Evolutionary conservation across 2,888 invertebrate species (phyloP).

Genomic region (Cephus rjabovi): DNA sequence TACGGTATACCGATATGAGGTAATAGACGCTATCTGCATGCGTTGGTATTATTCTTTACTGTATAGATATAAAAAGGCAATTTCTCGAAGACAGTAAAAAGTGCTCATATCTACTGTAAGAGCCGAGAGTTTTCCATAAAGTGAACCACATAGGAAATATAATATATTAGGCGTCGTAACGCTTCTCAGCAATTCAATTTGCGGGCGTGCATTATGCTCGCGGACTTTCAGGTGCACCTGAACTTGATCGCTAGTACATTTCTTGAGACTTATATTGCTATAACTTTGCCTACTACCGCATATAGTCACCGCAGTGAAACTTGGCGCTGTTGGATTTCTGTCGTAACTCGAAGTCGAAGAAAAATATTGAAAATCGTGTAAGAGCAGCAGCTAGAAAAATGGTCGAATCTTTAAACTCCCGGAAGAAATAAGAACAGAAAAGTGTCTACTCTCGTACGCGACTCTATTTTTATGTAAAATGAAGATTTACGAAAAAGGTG

Average conservation of each 20-base stretch:
- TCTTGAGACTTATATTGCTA: neutral
- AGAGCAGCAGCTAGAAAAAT: neutral
- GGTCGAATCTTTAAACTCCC: neutral
- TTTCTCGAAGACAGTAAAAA: neutral
- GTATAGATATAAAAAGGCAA: neutral
- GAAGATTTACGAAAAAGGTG: neutral
- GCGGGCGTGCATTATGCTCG: neutral
- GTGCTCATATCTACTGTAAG: neutral
- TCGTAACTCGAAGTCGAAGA: neutral
- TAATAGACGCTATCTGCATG: neutral
- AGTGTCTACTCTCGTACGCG: neutral
- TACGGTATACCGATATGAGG: neutral
- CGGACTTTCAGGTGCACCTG: neutral
- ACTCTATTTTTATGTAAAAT: neutral
- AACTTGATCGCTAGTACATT: neutral
- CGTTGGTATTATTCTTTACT: neutral
- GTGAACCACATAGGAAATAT: neutral
- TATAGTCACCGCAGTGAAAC: neutral
- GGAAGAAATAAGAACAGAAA: neutral
- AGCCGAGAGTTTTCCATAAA: neutral
- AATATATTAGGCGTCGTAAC: neutral
- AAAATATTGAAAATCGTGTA: neutral
- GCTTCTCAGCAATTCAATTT: neutral
- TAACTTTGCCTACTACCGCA: neutral
- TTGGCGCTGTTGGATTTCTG: neutral